phyloP scores from a whole-genome alignment of 2,113 vertebrate genomes.

The Micromys minutus region DNA sequence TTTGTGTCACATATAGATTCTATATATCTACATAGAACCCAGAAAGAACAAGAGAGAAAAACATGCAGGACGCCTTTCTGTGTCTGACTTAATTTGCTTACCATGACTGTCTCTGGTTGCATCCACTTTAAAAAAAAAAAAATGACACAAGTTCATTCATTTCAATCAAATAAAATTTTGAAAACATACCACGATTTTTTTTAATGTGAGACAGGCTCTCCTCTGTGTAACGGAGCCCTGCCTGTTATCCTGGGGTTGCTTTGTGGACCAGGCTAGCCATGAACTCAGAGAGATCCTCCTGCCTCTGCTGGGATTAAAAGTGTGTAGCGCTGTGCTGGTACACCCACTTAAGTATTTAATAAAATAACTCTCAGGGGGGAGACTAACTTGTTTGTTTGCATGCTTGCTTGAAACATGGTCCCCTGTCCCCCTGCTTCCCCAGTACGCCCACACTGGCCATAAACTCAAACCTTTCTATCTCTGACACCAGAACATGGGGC shows the following conservation, averaged over 20 bases:
- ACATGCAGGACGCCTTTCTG: neutral
- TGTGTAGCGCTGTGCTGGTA: neutral
- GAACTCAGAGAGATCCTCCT: neutral
- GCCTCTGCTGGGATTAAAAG: neutral
- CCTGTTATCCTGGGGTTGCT: neutral
- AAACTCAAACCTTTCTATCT: neutral
- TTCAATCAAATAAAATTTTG: neutral
- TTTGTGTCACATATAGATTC: neutral
- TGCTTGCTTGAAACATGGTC: neutral
- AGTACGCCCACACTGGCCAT: neutral
- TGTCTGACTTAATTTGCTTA: neutral
- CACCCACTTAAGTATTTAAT: neutral
- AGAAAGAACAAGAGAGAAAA: neutral
- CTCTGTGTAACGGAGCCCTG: neutral
- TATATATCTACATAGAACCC: neutral
- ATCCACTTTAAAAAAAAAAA: neutral
- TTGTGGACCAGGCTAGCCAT: neutral
- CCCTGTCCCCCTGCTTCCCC: too few relatives aligned
- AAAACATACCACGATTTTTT: neutral
- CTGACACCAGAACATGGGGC: neutral
- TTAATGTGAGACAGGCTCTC: neutral
- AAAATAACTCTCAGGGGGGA: neutral
- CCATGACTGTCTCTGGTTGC: neutral
- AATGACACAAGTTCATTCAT: neutral
- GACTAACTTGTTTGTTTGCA: neutral